phyloP scores from a whole-genome alignment of 1,140 invertebrate genomes.

The Bombus consobrinus region DNA sequence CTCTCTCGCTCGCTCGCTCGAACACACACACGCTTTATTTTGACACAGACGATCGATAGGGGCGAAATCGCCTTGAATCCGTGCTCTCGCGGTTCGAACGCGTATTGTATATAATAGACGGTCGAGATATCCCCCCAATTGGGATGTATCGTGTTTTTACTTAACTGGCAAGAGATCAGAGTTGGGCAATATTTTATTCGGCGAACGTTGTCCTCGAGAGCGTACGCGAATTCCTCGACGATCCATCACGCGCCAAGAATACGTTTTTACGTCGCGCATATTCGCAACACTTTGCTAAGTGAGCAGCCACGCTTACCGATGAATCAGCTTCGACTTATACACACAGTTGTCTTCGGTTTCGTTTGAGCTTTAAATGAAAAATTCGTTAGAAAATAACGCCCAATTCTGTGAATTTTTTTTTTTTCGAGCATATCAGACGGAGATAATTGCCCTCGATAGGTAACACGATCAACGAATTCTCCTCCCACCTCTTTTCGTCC shows the following conservation, averaged over 20 bases:
- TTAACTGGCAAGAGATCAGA: not conserved
- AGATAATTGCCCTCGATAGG: not conserved
- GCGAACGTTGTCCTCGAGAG: not conserved
- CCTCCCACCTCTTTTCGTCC: too few relatives aligned
- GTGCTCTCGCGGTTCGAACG: constrained; percentile 1
- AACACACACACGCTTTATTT: not conserved
- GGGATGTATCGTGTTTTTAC: not conserved
- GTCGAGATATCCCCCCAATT: not conserved
- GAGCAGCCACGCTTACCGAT: not conserved
- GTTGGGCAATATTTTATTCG: constrained; percentile 22
- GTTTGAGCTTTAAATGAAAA: not conserved
- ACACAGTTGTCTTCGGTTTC: not conserved
- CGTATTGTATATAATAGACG: not conserved
- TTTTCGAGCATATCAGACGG: not conserved
- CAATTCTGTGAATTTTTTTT: not conserved
- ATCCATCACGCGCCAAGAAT: not conserved
- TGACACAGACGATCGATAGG: constrained; percentile 1
- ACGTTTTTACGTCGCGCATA: not conserved
- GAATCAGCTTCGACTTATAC: not conserved
- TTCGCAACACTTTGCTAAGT: not conserved
- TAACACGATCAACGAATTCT: not conserved
- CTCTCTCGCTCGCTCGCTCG: too few relatives aligned
- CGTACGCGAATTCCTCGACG: not conserved
- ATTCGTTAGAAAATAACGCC: not conserved
- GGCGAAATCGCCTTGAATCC: constrained; percentile 3